Base-by-base conservation (phyloP, 2,797 vertebrate genomes). In the Cyprinodon diabolis region DNA sequence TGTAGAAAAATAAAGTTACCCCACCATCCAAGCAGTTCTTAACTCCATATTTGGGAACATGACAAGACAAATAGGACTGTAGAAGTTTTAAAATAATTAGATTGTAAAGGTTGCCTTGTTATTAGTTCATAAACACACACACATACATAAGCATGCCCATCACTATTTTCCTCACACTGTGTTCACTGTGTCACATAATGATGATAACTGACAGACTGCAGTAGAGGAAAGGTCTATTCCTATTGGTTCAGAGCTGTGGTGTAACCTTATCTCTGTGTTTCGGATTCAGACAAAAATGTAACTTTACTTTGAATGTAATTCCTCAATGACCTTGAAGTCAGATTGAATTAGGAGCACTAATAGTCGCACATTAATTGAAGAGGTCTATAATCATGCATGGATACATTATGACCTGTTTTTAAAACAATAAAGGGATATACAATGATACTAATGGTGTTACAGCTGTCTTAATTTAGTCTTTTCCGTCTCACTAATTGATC, bases 261-360 rank as follows among this genome's bases (percentile, higher is more conserved):
- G 86, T 87, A 84, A 88, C 79, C 80, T 63, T 48, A 67, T 79
- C 80, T 72, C 19, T 62, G 52, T 76, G 55, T 63, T 58, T 71
- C 84, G 62, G 83, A 73, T 84, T 72, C 74, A 71, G 83, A 80
- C 17, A 55, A 85, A 75, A 83, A 82, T 85, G 82, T 56, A 82
- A 80, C 71, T 84, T 76, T 80, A 87, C 89, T 87, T 80, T 82
- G 84, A 88, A 86, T 79, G 77, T 82, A 81, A 86, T 84, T 35
- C 83, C 83, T 80, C 69, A 25, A 68, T 12, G 66, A 85, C 84
- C 77, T 76, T 76, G 5, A 74, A 89, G 89, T 86, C 84, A 75
- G 62, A 79, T 83, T 84, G 86, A 83, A 90, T 86, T 83, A 85
- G 73, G 55, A 79, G 81, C 69, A 74, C 30, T 30, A 72, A 77